phyloP scores from a whole-genome alignment of 2,888 invertebrate genomes.

The Pedicia rivosa region DNA sequence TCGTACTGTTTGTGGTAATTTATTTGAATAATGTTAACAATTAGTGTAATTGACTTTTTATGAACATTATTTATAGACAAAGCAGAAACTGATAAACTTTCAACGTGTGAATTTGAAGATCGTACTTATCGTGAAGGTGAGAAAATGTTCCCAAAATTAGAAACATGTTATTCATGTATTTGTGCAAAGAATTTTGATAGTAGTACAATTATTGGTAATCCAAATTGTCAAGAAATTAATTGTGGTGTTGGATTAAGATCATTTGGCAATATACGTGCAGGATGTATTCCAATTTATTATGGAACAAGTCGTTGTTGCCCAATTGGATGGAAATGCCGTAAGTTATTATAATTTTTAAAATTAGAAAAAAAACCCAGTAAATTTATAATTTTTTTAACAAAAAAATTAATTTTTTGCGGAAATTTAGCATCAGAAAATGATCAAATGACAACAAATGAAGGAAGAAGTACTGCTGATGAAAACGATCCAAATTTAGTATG shows the following conservation, averaged over 20 bases:
- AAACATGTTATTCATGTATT: slow-evolving; percentile 9
- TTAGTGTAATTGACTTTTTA: no score
- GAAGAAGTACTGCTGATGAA: background rate
- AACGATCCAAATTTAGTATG: background rate
- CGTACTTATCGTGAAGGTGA: slow-evolving; percentile 14
- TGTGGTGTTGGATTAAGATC: slow-evolving; percentile 14
- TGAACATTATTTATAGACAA: no score
- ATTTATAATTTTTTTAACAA: no score
- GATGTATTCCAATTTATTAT: slow-evolving; percentile 15
- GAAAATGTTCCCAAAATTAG: slow-evolving; percentile 11
- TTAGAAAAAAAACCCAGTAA: no score
- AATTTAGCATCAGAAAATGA: no score
- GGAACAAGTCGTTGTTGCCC: background rate
- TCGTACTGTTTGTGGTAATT: no score
- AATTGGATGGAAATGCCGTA: background rate
- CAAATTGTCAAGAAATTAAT: slow-evolving; percentile 12
- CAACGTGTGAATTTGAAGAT: no score
- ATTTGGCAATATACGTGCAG: slow-evolving; percentile 10
- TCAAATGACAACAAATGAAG: background rate
- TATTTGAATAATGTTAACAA: no score
- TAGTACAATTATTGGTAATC: slow-evolving; percentile 9
- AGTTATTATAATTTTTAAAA: no score
- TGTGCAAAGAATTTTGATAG: slow-evolving; percentile 10
- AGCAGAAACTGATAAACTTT: no score
- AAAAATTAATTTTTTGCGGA: no score